Base-by-base conservation (phyloP, 2,888 invertebrate genomes). In the Platypus cylindrus region DNA sequence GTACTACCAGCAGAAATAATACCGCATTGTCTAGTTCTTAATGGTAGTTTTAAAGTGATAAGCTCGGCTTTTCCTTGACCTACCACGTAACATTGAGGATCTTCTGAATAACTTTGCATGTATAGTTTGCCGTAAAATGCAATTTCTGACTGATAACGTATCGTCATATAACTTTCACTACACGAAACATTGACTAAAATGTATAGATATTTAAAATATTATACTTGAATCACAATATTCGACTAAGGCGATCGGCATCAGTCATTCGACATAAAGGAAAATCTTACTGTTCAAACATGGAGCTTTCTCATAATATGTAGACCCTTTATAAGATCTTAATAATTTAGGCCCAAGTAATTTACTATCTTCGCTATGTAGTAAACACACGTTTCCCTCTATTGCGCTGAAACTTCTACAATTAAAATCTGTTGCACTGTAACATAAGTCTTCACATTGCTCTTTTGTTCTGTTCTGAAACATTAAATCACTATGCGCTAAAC, bases 341-440 rank as follows among this genome's bases (percentile, higher is more conserved):
- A 78, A 66, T 60, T 77, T 75, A 1, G 83, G 81, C 36, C 86
- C 84, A 30, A 78, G 70, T n/a, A 81, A 75, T 47, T 79, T 72
- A 33, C 79, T 75, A 56, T 87, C 85, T 59, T 86, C 85, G 39
- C 83, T 79, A 60, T 86, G 85, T 29, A 89, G 63, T 42, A 75
- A 68, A 50, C 85, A 86, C 40, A 37, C 37, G 53, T 55, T 48
- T 5, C 38, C 43, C 17, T 37, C 40, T 13, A 58, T 41, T 8
- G 59, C 42, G 4, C 78, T 78, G 51, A 76, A 82, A 3, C 79
- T 81, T 41, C 80, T 70, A 50, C 84, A 85, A 43, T 75, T 68
- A 55, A 84, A 85, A 17, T 66, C 66, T 7, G 61, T 58, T 46
- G 74, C 74, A 9, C 60, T 58, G 45, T 80, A 75, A 53, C 85